Conservation (phyloP, 2,888 invertebrate species). For the Oligia fasciuncula region DNA sequence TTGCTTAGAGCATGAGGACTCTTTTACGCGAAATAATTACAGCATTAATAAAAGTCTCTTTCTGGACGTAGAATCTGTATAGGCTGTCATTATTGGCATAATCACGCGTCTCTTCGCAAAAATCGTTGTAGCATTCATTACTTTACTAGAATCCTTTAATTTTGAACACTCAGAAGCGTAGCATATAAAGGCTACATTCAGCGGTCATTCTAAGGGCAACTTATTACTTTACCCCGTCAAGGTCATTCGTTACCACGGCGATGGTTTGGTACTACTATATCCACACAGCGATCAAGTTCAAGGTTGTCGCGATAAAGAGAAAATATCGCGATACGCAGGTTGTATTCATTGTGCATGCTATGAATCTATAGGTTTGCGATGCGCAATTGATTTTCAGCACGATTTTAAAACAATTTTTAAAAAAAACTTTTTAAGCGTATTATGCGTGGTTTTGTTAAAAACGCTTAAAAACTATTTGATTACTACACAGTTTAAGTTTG, state of each 20-base stretch:
- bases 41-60: not conserved
- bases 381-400: conserved; percentile 7
- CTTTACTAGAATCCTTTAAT: conserved; percentile 16
- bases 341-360: conserved; percentile 20
- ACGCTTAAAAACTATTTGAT: not conserved
- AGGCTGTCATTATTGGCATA: not conserved
- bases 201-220: conserved; percentile 46
- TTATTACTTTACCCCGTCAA: conserved; percentile 32
- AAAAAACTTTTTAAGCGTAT: not conserved
- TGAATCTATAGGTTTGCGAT: conserved; percentile 17
- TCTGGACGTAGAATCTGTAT: not conserved
- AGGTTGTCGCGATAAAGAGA: conserved; percentile 35
- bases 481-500: not conserved
- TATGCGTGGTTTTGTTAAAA: not conserved
- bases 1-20: not conserved
- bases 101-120: not conserved
- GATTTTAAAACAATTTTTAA: not conserved
- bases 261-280: conserved; percentile 25
- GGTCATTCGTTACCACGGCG: conserved; percentile 49
- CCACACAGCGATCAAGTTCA: conserved; percentile 42
- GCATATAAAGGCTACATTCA: conserved; percentile 15
- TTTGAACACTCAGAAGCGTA: conserved; percentile 12
- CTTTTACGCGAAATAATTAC: not conserved
- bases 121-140: conserved; percentile 14
- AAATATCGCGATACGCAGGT: conserved; percentile 29